Evolutionary conservation across 2,797 vertebrate genomes (phyloP).

Genomic region (Danio kyathit): DNA sequence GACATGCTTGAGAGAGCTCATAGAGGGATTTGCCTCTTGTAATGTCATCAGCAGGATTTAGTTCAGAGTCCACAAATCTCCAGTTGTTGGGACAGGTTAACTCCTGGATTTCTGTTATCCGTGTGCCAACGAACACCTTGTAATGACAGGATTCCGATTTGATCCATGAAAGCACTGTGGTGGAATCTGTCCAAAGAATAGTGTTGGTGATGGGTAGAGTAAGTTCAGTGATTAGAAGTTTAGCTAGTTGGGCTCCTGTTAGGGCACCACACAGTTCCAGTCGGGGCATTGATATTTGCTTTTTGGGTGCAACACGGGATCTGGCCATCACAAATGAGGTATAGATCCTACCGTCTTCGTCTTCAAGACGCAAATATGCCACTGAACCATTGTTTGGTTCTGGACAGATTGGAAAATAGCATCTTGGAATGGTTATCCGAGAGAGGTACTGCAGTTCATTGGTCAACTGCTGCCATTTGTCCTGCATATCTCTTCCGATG

Average conservation of each 20-base stretch:
- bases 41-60: conserved; percentile 18
- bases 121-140: conserved; percentile 17
- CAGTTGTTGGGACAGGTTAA: background rate
- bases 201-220: background rate
- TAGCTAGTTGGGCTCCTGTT: conserved; percentile 11
- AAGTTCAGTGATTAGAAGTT: background rate
- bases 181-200: conserved; percentile 12
- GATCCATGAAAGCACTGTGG: conserved; percentile 17
- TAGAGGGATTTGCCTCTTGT: background rate
- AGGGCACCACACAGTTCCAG: conserved; percentile 8
- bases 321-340: background rate
- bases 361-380: background rate
- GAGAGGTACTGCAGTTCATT: background rate
- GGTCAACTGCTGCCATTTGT: background rate
- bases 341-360: background rate
- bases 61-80: background rate
- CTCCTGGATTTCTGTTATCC: background rate
- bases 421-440: background rate
- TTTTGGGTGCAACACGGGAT: conserved; percentile 12
- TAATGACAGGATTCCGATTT: background rate
- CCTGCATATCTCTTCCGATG: background rate
- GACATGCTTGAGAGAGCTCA: background rate
- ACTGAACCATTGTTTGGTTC: background rate
- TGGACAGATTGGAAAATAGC: background rate
- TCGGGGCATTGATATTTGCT: background rate